These are phyloP conservation scores for Phaethon lepturus DNA, from an alignment of 2,113 vertebrate species.

Conservation along the genomic window DNA sequence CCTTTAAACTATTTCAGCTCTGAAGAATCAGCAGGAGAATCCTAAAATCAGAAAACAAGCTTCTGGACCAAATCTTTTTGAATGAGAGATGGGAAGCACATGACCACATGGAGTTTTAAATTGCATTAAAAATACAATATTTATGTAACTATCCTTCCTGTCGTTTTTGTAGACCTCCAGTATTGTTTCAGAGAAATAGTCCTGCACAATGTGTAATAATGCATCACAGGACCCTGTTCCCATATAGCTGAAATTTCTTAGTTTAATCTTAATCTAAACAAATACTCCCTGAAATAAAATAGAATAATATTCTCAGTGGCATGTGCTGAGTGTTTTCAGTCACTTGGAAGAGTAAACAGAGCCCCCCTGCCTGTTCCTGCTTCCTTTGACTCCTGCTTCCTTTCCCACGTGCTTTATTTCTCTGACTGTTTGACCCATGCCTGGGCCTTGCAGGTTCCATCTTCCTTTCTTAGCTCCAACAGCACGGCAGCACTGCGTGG, in stretches of 20 bases:
- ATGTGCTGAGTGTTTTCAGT: not conserved
- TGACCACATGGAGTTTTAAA: not conserved
- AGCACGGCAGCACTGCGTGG: accelerated
- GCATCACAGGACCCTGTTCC: not conserved
- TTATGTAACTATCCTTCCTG: conserved; percentile 11
- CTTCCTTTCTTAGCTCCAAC: not conserved
- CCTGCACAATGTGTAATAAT: not conserved
- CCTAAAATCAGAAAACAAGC: not conserved
- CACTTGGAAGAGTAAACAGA: conserved; percentile 28
- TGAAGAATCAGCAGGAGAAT: conserved; percentile 1
- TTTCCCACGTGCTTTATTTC: conserved; percentile 45
- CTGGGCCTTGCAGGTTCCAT: not conserved
- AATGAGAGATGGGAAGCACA: not conserved
- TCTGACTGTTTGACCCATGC: not conserved
- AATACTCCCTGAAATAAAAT: conserved; percentile 20
- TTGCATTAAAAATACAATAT: not conserved
- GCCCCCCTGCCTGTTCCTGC: conserved; percentile 1
- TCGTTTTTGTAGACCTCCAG: not conserved
- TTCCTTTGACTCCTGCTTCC: conserved; percentile 35
- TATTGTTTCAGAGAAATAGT: not conserved
- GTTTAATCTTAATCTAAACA: conserved; percentile 30
- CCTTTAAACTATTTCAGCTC: not conserved
- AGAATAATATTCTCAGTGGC: not conserved
- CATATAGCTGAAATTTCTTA: not conserved
- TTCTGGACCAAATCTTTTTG: not conserved